Conservation (phyloP, 2,797 vertebrate genomes). For the Pipistrellus nathusii region DNA sequence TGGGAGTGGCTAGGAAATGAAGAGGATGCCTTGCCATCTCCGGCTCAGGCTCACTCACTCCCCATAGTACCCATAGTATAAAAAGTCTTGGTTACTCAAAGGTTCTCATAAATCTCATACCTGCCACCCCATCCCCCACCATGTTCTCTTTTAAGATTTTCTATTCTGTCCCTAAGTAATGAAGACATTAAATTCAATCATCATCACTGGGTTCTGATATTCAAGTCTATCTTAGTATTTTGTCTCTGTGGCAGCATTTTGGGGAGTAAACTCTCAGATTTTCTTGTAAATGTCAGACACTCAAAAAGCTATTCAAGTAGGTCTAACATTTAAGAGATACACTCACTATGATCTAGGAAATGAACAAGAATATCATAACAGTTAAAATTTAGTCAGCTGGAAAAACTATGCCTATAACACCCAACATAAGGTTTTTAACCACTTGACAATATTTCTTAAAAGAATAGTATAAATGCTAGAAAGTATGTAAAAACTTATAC, state of each 20-base stretch:
- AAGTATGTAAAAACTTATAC: not conserved
- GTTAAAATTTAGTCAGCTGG: constrained; percentile 6
- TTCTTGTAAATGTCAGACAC: constrained; percentile 3
- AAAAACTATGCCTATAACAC: not conserved
- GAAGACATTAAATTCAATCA: not conserved
- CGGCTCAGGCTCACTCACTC: not conserved
- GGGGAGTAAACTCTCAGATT: not conserved
- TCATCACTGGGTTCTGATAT: not conserved
- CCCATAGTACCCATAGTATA: not conserved
- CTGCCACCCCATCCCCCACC: too few relatives aligned
- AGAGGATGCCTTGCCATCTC: not conserved
- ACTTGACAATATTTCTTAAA: not conserved
- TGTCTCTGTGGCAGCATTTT: not conserved
- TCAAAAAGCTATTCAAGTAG: not conserved
- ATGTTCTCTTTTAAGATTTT: not conserved
- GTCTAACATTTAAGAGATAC: constrained; percentile 10
- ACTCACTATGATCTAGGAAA: not conserved
- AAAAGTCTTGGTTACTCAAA: not conserved
- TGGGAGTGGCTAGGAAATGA: constrained; percentile 53
- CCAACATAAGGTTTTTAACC: not conserved
- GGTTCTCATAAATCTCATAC: not conserved
- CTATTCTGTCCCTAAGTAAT: not conserved
- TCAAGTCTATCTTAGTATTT: not conserved
- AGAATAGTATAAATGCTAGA: not conserved
- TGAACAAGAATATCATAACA: not conserved